phyloP scores from a whole-genome alignment of 2,888 invertebrate genomes.

The Dryomyza anilis region DNA sequence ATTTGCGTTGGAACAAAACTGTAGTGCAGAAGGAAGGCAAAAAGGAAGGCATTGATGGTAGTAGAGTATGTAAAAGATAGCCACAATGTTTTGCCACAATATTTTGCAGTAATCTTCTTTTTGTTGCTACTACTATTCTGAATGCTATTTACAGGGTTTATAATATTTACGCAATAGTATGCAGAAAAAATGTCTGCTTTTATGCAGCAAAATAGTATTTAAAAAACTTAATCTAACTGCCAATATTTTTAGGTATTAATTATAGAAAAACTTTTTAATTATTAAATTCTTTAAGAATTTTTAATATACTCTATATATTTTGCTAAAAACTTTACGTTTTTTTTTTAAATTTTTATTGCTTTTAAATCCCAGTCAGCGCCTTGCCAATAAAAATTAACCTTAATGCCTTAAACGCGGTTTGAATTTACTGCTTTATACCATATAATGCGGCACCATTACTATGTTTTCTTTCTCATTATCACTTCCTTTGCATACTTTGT shows the following conservation, averaged over 20 bases:
- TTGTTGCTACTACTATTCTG: too few relatives aligned
- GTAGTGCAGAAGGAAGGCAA: background rate
- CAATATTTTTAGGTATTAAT: too few relatives aligned
- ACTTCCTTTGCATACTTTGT: background rate
- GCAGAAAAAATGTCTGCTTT: background rate
- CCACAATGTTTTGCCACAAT: slow-evolving; percentile 2
- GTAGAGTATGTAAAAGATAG: background rate
- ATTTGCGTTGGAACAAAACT: background rate
- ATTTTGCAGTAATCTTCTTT: too few relatives aligned
- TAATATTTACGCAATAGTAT: too few relatives aligned
- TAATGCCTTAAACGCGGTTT: slow-evolving; percentile 25
- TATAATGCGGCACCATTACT: too few relatives aligned
- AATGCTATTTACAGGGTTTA: too few relatives aligned
- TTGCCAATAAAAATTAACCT: slow-evolving; percentile 39
- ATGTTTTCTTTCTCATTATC: too few relatives aligned
- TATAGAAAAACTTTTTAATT: too few relatives aligned
- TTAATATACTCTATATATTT: too few relatives aligned
- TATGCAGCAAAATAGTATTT: background rate
- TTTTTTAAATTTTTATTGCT: background rate
- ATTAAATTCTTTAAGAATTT: too few relatives aligned
- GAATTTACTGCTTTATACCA: background rate
- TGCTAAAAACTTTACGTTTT: background rate
- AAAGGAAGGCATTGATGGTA: background rate
- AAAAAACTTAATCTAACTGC: background rate
- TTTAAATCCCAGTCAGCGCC: slow-evolving; percentile 19